Conservation (phyloP, 92 coral and sea anemone species). For the Hydrozoanthus gracilis region DNA sequence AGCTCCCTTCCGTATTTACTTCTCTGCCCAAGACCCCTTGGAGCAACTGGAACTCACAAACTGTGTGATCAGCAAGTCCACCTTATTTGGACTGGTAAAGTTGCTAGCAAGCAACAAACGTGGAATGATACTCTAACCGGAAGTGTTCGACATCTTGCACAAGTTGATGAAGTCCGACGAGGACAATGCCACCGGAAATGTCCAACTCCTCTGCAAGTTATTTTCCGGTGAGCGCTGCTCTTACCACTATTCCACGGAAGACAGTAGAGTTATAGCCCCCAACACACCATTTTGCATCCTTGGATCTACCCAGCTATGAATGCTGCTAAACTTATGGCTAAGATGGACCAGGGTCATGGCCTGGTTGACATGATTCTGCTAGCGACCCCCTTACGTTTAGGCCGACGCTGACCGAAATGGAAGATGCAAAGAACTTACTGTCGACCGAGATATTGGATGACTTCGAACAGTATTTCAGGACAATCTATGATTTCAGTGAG, state of each 20-base stretch:
- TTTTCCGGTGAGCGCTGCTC: slow-evolving; percentile 66
- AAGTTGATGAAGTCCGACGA: slow-evolving; percentile 66
- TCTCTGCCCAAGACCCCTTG: slow-evolving; percentile 35
- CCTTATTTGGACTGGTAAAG: slow-evolving; percentile 59
- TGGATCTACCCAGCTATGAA: slow-evolving; percentile 63
- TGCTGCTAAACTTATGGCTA: slow-evolving; percentile 54
- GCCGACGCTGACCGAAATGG: slow-evolving; percentile 63
- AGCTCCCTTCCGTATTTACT: not conserved
- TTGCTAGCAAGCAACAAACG: slow-evolving; percentile 41
- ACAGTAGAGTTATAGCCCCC: slow-evolving; percentile 43
- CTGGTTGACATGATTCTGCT: no score
- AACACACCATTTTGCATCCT: slow-evolving; percentile 61
- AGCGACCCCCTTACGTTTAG: slow-evolving; percentile 51
- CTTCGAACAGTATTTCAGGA: slow-evolving; percentile 34
- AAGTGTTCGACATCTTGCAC: slow-evolving; percentile 56
- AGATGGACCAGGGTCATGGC: slow-evolving; percentile 68
- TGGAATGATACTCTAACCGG: slow-evolving; percentile 56
- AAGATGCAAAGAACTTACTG: slow-evolving; percentile 15
- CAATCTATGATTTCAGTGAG: not conserved
- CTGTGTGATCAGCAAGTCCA: slow-evolving; percentile 54
- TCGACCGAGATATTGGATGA: slow-evolving; percentile 14
- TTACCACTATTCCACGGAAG: slow-evolving; percentile 54
- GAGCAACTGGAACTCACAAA: slow-evolving; percentile 46
- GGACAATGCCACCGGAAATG: slow-evolving; percentile 64
- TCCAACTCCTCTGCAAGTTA: slow-evolving; percentile 65